phyloP scores from a whole-genome alignment of 2,888 invertebrate species.

The Ornithoptera alexandrae region DNA sequence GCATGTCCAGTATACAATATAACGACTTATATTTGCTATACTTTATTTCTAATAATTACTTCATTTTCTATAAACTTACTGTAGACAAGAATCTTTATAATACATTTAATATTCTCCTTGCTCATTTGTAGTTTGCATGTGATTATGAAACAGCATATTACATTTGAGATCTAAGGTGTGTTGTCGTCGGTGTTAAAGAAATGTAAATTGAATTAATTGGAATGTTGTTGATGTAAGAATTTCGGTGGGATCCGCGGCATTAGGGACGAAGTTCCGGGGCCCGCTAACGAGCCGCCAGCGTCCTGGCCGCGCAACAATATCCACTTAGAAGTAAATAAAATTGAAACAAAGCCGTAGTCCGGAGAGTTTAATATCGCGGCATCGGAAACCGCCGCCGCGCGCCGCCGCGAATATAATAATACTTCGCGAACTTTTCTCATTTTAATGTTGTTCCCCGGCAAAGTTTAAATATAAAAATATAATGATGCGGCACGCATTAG shows the following conservation, averaged over 20 bases:
- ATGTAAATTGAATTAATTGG: neutral
- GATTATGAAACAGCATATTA: no score
- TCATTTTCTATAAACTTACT: no score
- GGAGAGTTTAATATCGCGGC: constrained; percentile 48
- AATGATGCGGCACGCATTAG: constrained; percentile 78
- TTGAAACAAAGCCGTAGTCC: constrained; percentile 48
- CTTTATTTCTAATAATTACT: no score
- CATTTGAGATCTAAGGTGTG: no score
- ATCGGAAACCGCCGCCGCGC: constrained; percentile 43
- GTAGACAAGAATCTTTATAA: no score
- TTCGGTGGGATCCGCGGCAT: constrained; percentile 12
- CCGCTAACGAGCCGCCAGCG: constrained; percentile 3
- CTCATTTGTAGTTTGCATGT: no score
- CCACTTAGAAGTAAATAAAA: constrained; percentile 42
- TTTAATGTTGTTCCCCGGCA: constrained; percentile 73
- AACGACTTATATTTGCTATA: no score
- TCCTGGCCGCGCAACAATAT: constrained; percentile 33
- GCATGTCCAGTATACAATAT: no score
- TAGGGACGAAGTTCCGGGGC: constrained; percentile 9
- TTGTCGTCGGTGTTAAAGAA: neutral
- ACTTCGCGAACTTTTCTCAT: constrained; percentile 73
- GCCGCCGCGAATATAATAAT: constrained; percentile 52
- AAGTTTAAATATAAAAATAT: constrained; percentile 80
- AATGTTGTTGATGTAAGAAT: constrained; percentile 13
- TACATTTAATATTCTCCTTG: no score